Conservation (phyloP, 2,113 vertebrate species). For the Capra hircus region DNA sequence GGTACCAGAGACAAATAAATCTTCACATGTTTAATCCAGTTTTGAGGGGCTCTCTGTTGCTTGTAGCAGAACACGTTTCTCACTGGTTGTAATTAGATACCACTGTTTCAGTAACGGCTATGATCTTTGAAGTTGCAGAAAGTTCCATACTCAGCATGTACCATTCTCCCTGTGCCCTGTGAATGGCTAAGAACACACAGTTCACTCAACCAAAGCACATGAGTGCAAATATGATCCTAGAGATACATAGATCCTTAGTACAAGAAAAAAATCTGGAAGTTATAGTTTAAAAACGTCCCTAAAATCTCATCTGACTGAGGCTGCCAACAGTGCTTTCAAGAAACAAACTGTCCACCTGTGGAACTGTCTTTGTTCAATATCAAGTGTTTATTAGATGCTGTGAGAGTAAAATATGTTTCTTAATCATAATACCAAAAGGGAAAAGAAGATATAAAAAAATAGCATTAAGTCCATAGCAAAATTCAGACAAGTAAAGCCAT, state of each 20-base stretch:
- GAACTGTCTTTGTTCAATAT: background rate
- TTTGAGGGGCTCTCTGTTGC: background rate
- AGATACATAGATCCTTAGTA: background rate
- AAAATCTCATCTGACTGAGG: background rate
- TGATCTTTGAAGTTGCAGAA: background rate
- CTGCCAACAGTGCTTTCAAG: background rate
- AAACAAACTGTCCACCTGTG: background rate
- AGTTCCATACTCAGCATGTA: background rate
- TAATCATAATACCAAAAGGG: background rate
- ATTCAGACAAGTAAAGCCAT: background rate
- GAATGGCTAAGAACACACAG: background rate
- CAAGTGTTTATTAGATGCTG: background rate
- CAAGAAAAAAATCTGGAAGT: background rate
- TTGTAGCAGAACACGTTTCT: background rate
- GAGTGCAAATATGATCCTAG: background rate
- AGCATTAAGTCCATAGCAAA: background rate
- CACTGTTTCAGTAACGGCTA: background rate
- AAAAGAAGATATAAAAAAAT: background rate
- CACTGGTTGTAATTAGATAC: background rate
- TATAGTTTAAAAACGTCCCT: background rate
- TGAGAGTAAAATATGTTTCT: background rate
- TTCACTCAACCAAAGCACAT: background rate
- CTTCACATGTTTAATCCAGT: background rate
- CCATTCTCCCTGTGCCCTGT: background rate
- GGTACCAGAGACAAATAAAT: background rate